Evolutionary conservation across 2,888 invertebrate genomes (phyloP), one percentile per base, ranked within the genome.

Genomic region (Synergus gifuensis): DNA sequence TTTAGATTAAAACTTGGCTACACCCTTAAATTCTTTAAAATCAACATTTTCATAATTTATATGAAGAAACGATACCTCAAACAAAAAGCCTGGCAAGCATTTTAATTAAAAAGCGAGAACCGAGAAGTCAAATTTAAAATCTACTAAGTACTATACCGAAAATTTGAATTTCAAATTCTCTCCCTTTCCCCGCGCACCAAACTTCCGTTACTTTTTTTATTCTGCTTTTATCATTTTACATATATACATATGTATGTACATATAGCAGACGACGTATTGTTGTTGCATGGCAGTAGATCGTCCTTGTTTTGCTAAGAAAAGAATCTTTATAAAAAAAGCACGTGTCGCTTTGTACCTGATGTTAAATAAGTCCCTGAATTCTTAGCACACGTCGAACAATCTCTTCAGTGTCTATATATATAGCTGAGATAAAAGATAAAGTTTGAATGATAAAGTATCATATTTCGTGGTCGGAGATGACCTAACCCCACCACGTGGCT

Each of bases 401-500:
- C 44, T 44, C 11, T 9, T 8, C 16, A 28, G 14, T 12, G n/a
- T 28, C 36, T 36, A 22, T 49, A 46, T 28, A 28, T 28, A 28
- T 28, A 28, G 22, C 18, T 49, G 1, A 40, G 73, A 73, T 73
- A 73, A 73, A 28, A 73, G 7, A 66, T 44, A 22, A 9, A n/a
- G 3, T 49, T 54, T 54, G 36, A 54, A 73, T 73, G 40, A 28
- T 22, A 22, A 44, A 67, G 44, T 22, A 22, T 18, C 44, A 22
- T 73, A n/a, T 73, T 73, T 73, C n/a, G 36, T 54, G 36, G 4
- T 22, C 49, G 14, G 4, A 14, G 16, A 49, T 73, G 49, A 73
- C 69, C 69, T 73, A 73, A 73, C 73, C 54, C 36, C 54, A 54
- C 73, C 73, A 73, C 73, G 73, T 73, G 73, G 49, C 49, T 36